Conservation (phyloP, 2,888 invertebrate genomes). For the Apomyelois bistriatella region DNA sequence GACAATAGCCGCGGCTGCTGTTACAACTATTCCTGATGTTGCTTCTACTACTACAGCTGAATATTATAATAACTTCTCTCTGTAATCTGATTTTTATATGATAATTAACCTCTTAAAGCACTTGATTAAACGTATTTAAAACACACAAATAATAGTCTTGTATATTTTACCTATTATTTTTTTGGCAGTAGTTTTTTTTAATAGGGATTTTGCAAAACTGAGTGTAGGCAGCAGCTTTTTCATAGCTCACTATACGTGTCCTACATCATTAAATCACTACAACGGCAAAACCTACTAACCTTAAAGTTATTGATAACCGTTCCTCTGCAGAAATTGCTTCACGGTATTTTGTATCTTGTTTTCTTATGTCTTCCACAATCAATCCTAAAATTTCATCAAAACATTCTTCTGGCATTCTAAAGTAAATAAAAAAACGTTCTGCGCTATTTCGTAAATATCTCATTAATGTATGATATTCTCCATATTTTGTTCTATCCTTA, state of each 20-base stretch:
- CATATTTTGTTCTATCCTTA: neutral
- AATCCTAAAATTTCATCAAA: slow-evolving; percentile 7
- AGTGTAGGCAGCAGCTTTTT: no score
- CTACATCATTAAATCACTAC: slow-evolving; percentile 6
- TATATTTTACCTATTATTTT: no score
- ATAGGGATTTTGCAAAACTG: no score
- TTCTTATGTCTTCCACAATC: slow-evolving; percentile 17
- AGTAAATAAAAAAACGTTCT: slow-evolving; percentile 15
- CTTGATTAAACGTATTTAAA: slow-evolving; percentile 3
- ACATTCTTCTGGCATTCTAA: slow-evolving; percentile 11
- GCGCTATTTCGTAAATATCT: slow-evolving; percentile 14
- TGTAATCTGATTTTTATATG: slow-evolving; percentile 8
- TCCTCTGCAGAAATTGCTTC: slow-evolving; percentile 19
- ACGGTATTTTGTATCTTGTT: slow-evolving; percentile 20
- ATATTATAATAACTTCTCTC: slow-evolving; percentile 13
- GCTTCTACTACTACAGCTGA: slow-evolving; percentile 14
- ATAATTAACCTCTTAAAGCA: slow-evolving; percentile 13
- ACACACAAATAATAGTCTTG: neutral
- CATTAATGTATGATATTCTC: slow-evolving; percentile 16
- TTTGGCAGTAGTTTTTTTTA: no score
- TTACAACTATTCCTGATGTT: neutral
- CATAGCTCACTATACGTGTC: neutral
- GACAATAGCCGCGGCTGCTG: slow-evolving; percentile 13
- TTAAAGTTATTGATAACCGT: slow-evolving; percentile 18
- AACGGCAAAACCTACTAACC: slow-evolving; percentile 6